Evolutionary conservation across 2,113 vertebrate species (phyloP).

Genomic region (Cettia cetti): DNA sequence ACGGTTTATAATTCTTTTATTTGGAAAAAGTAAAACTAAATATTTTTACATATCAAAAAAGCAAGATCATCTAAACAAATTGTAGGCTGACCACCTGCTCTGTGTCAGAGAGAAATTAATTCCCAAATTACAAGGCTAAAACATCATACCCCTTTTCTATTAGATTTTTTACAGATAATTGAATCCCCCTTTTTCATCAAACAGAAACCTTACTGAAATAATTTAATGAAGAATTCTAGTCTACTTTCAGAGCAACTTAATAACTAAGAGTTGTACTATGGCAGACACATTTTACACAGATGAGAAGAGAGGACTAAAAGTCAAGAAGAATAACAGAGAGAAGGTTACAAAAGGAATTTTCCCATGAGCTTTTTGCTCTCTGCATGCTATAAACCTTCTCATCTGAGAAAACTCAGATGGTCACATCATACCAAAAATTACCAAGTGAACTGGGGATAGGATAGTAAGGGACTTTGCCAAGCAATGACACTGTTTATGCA

Average conservation of each 20-base stretch:
- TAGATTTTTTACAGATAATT: not conserved
- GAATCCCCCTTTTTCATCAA: not conserved
- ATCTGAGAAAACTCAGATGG: conserved; percentile 69
- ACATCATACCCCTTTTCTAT: not conserved
- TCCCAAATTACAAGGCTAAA: not conserved
- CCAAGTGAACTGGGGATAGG: conserved; percentile 33
- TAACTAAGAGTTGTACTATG: not conserved
- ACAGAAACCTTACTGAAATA: not conserved
- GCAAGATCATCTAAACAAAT: not conserved
- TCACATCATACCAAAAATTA: conserved; percentile 62
- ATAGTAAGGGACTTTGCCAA: conserved; percentile 27
- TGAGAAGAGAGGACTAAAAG: conserved; percentile 24
- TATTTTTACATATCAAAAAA: not conserved
- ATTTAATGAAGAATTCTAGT: not conserved
- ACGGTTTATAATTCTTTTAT: not conserved
- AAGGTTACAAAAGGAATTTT: conserved; percentile 75
- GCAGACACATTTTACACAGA: conserved; percentile 3
- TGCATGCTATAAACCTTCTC: conserved; percentile 70
- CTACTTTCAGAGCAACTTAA: not conserved
- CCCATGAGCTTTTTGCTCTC: conserved; percentile 75
- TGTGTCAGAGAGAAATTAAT: conserved; percentile 11
- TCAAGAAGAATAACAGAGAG: conserved; percentile 65
- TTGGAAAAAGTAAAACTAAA: not conserved
- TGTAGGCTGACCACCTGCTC: not conserved
- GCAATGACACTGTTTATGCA: conserved; percentile 44